phyloP scores from a whole-genome alignment of 1,140 invertebrate species.

The Halictus rubicundus region DNA sequence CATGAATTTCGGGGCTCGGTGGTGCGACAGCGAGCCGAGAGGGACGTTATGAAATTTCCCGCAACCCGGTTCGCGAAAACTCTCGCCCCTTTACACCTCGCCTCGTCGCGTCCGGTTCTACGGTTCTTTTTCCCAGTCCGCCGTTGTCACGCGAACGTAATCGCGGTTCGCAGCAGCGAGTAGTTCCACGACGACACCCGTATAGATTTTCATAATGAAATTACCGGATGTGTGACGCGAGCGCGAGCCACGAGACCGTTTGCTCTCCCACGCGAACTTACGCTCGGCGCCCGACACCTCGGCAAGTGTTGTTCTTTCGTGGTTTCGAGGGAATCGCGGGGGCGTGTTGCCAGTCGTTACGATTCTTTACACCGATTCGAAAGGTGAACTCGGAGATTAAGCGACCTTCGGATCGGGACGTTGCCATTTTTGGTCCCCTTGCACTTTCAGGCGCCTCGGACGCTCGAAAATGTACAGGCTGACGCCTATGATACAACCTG shows the following conservation, averaged over 20 bases:
- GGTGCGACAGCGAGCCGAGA: neutral
- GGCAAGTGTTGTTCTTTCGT: neutral
- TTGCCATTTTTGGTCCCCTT: too few relatives aligned
- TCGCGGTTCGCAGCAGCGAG: neutral
- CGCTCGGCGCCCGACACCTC: neutral
- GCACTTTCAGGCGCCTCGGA: too few relatives aligned
- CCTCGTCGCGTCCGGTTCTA: neutral
- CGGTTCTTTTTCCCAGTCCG: neutral
- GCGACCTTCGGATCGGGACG: too few relatives aligned
- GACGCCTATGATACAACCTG: too few relatives aligned
- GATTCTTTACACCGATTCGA: neutral
- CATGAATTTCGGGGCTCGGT: constrained; percentile 20
- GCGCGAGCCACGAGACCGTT: neutral
- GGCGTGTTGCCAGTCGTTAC: neutral
- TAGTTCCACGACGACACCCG: neutral
- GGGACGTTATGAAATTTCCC: constrained; percentile 40
- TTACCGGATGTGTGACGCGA: constrained; percentile 56
- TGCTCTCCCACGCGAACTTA: neutral
- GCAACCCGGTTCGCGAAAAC: constrained; percentile 28
- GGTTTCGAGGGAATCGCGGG: neutral
- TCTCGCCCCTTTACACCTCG: neutral
- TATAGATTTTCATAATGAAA: constrained; percentile 65
- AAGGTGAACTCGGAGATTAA: too few relatives aligned
- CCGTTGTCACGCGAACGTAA: neutral
- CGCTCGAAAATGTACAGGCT: too few relatives aligned